Evolutionary conservation across 2,888 invertebrate genomes (phyloP).

Genomic region (Neoascia interrupta): DNA sequence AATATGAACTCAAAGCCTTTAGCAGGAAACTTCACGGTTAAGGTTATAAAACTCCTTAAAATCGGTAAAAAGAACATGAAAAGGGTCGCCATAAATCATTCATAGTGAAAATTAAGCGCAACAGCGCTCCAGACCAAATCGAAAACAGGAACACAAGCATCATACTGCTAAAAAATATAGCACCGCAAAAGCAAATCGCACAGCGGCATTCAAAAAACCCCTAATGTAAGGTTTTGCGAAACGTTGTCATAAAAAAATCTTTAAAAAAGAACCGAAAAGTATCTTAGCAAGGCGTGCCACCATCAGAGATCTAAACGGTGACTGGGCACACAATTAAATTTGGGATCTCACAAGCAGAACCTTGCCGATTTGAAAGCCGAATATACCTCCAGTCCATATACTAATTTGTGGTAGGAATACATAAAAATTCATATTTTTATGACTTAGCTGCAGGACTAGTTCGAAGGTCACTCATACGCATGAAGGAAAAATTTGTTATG

Average conservation of each 20-base stretch:
- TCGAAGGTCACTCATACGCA: conserved; percentile 50
- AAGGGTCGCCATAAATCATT: conserved; percentile 78
- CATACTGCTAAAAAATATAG: conserved; percentile 10
- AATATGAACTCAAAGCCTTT: conserved; percentile 12
- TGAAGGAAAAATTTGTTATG: conserved; percentile 43
- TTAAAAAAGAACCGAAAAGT: conserved; percentile 46
- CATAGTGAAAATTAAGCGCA: conserved; percentile 71
- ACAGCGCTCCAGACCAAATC: conserved; percentile 42
- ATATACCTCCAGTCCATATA: conserved; percentile 4
- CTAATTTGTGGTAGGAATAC: conserved; percentile 50
- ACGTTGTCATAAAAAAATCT: conserved; percentile 61
- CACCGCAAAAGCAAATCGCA: conserved; percentile 47
- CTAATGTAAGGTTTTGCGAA: conserved; percentile 62
- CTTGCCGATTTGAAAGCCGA: no score
- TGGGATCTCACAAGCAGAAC: neutral
- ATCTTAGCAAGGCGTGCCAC: conserved; percentile 4
- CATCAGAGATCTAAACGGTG: conserved; percentile 18
- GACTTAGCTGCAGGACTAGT: conserved; percentile 49
- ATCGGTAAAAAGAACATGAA: conserved; percentile 61
- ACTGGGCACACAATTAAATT: conserved; percentile 31
- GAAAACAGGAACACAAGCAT: neutral
- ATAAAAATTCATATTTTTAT: conserved; percentile 67
- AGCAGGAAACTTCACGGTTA: conserved; percentile 52
- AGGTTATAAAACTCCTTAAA: conserved; percentile 59
- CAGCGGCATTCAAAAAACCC: conserved; percentile 56